These are phyloP conservation scores for Xiphydria camelus DNA, from an alignment of 2,888 invertebrate species.

Conservation along the genomic window DNA sequence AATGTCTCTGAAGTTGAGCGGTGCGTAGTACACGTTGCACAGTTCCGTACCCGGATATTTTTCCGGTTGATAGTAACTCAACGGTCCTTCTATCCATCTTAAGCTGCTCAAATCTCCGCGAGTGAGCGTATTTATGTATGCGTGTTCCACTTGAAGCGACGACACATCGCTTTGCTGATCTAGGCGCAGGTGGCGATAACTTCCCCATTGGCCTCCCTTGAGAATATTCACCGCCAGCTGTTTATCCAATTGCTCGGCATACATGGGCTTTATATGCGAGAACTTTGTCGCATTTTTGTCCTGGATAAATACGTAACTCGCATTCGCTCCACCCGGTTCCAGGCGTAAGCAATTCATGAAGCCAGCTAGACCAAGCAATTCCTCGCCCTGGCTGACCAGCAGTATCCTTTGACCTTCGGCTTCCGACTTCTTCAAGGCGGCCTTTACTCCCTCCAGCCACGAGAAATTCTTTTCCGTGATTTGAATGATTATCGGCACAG, in stretches of 20 bases:
- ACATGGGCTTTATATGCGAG: conserved; percentile 63
- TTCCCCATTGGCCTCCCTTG: conserved; percentile 83
- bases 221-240: conserved; percentile 87
- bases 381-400: conserved; percentile 71
- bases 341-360: conserved; percentile 87
- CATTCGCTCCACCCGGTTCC: conserved; percentile 81
- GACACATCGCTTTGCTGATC: conserved; percentile 58
- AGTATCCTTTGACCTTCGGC: conserved; percentile 66
- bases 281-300: conserved; percentile 67
- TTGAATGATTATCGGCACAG: conserved; percentile 63
- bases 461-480: conserved; percentile 71
- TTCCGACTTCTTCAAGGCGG: conserved; percentile 70
- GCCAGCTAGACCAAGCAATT: conserved; percentile 70
- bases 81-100: conserved; percentile 89
- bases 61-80: conserved; percentile 65
- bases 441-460: conserved; percentile 84
- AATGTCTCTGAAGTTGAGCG: conserved; percentile 96
- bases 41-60: conserved; percentile 64
- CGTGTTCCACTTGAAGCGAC: conserved; percentile 78
- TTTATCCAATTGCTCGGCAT: conserved; percentile 66
- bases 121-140: conserved; percentile 90
- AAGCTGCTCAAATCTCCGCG: conserved; percentile 93
- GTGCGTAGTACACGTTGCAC: conserved; percentile 89
- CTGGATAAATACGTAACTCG: conserved; percentile 74
- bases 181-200: conserved; percentile 78